Evolutionary conservation across 2,113 vertebrate species (phyloP), one percentile per base, ranked within the genome.

Genomic region (Athene noctua): DNA sequence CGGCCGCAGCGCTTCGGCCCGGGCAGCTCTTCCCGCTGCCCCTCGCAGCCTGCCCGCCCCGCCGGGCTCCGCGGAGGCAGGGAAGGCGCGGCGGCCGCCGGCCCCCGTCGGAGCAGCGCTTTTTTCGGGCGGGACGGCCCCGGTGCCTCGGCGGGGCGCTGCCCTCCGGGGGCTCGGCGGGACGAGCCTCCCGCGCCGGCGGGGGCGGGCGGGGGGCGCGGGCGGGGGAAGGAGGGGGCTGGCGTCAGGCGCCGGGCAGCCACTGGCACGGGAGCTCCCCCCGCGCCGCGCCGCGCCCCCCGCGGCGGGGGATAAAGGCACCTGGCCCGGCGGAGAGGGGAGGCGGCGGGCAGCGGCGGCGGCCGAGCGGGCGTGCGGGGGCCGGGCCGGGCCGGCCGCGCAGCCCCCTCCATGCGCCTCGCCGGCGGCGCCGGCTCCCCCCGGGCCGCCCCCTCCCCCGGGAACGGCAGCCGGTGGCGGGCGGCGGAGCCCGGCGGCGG

Each of bases 391-490:
- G 74, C 15, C 46, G 62, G 2, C 11, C 9, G 62, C 42, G n/a
- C 66, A 68, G 15, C 77, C 59, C 46, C 46, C 44, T 74, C 77
- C n/a, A 88, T 80, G 75, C 88, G 52, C 66, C 77, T 88, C 42
- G 72, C 74, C 55, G 81, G 90, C 20, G 78, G 78, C 9, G 36
- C 40, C 61, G 79, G 66, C 32, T 40, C 91, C 10, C 49, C 66
- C 34, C 77, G 78, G 75, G 68, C 40, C 6, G 72, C 54, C 30
- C 58, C 86, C 17, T 19, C 68, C 5, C 49, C 63, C 38, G 83
- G 72, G 52, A 97, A 97, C 75, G 40, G 58, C 66, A 97, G 95
- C 92, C 73, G 46, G 59, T 84, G 91, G 78, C 79, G 77, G 58
- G n/a, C 58, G 72, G 71, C 21, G 25, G 87, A 49, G 18, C 61